These are phyloP conservation scores for Melanotaenia maccullochi DNA, from an alignment of 2,797 vertebrate genomes.

Conservation along the genomic window DNA sequence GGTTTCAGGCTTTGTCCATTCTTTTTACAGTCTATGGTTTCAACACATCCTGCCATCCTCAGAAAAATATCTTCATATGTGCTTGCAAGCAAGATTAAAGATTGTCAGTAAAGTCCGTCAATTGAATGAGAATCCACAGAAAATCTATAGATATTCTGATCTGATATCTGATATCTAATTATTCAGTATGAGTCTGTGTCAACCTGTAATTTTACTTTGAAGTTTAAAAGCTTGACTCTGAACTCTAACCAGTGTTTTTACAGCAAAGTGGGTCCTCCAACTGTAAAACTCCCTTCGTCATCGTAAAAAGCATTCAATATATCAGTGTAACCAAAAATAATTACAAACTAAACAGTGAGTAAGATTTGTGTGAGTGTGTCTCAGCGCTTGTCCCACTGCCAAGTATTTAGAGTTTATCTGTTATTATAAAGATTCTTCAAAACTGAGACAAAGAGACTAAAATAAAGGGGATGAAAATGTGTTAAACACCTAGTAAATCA, in stretches of 20 bases:
- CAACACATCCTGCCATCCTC: neutral
- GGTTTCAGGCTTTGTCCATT: no score
- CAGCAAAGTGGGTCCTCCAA: neutral
- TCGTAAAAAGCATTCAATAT: constrained; percentile 11
- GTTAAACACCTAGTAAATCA: constrained; percentile 1
- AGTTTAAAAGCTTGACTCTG: neutral
- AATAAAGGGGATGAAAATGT: constrained; percentile 16
- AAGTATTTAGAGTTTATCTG: neutral
- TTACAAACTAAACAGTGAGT: neutral
- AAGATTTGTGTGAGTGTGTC: constrained; percentile 9
- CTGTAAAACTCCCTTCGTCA: neutral
- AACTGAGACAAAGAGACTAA: neutral
- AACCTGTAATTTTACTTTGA: constrained; percentile 9
- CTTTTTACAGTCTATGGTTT: no score
- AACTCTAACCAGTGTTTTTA: constrained; percentile 7
- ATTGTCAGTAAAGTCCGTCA: neutral
- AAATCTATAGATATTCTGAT: neutral
- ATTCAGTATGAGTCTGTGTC: neutral
- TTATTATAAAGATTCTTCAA: neutral
- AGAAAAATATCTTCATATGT: neutral
- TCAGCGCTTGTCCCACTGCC: neutral
- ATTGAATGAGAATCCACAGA: neutral
- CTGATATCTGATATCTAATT: neutral
- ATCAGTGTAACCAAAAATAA: neutral
- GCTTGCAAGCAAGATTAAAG: neutral